Percentiles rank a stretch among this genome's conserved stretches.
phyloP scores from a whole-genome alignment of 1,140 invertebrate species.

The Idris sp. region DNA sequence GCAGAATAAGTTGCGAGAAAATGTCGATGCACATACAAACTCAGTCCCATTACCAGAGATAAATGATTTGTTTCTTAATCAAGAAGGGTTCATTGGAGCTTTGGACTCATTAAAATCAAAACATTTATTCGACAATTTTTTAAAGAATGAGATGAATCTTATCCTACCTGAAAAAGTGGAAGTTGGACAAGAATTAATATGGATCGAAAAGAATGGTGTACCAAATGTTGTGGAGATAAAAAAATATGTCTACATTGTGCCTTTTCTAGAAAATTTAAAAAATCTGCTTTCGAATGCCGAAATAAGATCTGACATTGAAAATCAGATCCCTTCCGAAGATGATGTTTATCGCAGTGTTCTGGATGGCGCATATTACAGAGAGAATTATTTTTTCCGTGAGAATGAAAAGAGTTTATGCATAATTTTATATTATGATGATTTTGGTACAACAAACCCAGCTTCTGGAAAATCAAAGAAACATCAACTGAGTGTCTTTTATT shows the following conservation, averaged over 20 bases:
- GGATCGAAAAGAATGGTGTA: slow-evolving; percentile 8
- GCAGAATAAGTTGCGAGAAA: no score
- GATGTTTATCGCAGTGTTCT: slow-evolving; percentile 13
- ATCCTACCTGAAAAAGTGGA: neutral
- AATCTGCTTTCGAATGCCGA: slow-evolving; percentile 22
- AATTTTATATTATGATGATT: slow-evolving; percentile 57
- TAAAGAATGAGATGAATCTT: slow-evolving; percentile 1
- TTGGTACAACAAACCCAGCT: slow-evolving; percentile 18
- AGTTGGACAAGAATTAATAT: slow-evolving; percentile 6
- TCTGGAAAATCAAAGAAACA: slow-evolving; percentile 18
- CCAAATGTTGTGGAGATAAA: slow-evolving; percentile 3
- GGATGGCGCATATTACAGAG: slow-evolving; percentile 45
- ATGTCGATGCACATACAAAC: no score
- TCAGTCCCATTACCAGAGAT: no score
- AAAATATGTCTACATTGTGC: slow-evolving; percentile 26
- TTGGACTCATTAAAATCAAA: slow-evolving; percentile 14
- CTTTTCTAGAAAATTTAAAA: slow-evolving; percentile 38
- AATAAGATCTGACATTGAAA: slow-evolving; percentile 36
- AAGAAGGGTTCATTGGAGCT: neutral
- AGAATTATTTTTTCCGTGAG: slow-evolving; percentile 28
- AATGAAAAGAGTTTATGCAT: slow-evolving; percentile 42
- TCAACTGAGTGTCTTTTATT: slow-evolving; percentile 35
- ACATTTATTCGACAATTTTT: slow-evolving; percentile 17
- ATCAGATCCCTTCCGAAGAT: slow-evolving; percentile 25
- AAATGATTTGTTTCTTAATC: neutral